Base-by-base conservation (phyloP, 2,888 invertebrate species). In the Drosophila prolongata region DNA sequence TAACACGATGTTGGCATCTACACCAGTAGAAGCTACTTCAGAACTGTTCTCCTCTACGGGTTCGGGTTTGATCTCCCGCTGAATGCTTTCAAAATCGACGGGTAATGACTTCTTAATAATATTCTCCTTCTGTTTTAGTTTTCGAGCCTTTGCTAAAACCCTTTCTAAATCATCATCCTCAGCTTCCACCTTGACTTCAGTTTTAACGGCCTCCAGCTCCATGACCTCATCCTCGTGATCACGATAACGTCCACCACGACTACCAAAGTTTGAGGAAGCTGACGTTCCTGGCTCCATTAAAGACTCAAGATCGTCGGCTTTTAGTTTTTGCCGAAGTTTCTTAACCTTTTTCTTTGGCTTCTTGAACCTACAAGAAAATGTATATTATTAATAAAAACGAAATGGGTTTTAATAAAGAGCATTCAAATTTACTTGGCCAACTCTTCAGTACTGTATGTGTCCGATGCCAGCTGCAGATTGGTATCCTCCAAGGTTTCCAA, bases 401-500 rank as follows among this genome's bases (percentile, higher is more conserved):
- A 38, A n/a, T 13, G 5, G 38, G n/a, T 38, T n/a, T 38, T 11
- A 38, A n/a, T 11, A 0, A n/a, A 24, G 5, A n/a, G 14, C 35
- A 8, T 14, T 8, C n/a, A 5, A 50, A 59, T 89, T 74, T 85
- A 98, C 93, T 96, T 96, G 60, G 95, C 94, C 72, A 98, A 93
- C 93, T 99, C 99, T 74, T 95, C 95, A 77, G 95, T 94, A 64
- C 96, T 96, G 90, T 95, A 95, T 92, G 98, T 99, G 92, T 99
- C 99, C 10, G 95, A 95, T 1, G 98, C 98, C 16, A 97, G 78
- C 78, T 94, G 94, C 37, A 95, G 93, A 80, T 94, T 94, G 13
- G 95, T 94, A 80, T 95, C 92, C 64, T 93, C 94, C 69, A 99
- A 93, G 4, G 95, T 94, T 93, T 98, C 98, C 77, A 97, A 91